phyloP scores from a whole-genome alignment of 2,113 vertebrate genomes.

The Todiramphus saurophagus region DNA sequence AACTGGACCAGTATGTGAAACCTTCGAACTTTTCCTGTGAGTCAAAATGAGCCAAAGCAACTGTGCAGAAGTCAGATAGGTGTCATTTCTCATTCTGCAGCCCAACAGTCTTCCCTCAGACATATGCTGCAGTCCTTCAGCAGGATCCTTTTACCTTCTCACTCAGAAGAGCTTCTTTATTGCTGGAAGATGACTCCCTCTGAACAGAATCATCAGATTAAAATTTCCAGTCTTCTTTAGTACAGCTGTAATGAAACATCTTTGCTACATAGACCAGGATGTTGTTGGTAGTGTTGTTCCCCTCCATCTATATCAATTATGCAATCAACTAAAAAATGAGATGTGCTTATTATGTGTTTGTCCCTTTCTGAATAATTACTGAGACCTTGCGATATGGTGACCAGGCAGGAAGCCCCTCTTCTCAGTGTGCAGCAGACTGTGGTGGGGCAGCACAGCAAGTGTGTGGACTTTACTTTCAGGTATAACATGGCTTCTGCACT shows the following conservation, averaged over 20 bases:
- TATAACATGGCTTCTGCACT: not conserved
- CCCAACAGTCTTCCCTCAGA: not conserved
- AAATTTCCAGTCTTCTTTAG: not conserved
- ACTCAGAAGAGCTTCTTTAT: not conserved
- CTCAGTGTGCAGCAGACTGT: not conserved
- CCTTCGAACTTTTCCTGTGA: not conserved
- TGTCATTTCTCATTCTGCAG: not conserved
- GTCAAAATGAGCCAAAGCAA: not conserved
- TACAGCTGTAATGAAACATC: not conserved
- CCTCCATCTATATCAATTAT: not conserved
- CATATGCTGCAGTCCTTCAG: not conserved
- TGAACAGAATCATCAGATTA: not conserved
- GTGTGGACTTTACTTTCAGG: not conserved
- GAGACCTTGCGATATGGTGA: not conserved
- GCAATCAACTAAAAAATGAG: not conserved
- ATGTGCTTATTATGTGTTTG: not conserved
- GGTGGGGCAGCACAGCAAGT: rapidly evolving
- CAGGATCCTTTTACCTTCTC: not conserved
- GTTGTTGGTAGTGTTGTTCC: not conserved
- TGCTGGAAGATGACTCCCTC: not conserved
- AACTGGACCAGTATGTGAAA: not conserved
- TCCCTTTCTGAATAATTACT: not conserved
- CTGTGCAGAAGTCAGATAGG: not conserved
- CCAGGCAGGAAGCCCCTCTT: not conserved
- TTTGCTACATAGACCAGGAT: not conserved